Evolutionary conservation across 2,113 vertebrate species (phyloP), one percentile per base, ranked within the genome.

Genomic region (Triplophysa tibetana): DNA sequence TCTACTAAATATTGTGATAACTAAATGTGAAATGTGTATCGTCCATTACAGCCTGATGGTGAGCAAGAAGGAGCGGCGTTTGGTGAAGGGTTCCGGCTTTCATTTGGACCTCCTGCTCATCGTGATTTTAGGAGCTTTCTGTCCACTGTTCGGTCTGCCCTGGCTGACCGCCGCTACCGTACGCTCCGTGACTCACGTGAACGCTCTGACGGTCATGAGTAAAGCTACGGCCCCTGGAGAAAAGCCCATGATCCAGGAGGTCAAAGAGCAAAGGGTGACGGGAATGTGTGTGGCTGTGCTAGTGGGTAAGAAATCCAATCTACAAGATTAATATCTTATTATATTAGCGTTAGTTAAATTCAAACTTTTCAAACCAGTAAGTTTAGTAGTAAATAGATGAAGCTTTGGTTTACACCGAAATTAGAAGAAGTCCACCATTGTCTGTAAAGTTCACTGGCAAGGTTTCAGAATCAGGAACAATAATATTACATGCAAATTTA

Each of bases 91-190:
- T 73, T 99, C 97, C 0, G 98, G 98, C 64, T 99, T 99, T 91
- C 98, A 99, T 89, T 88, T 99, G 77, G 98, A 99, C 86, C 91
- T 99, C 79, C 91, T 99, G 62, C 95, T 99, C 21, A 98, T 99
- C 0, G 98, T 97, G 70, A 93, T 93, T 2, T 92, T 98, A 82
- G 97, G 97, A 0, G 95, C 96, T 0, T 58, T 98, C 16, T 98
- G 98, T 0, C 96, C 97, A 0, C 94, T 99, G 3, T 96, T 99
- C 0, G 98, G 98, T 74, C 88, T 99, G 84, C 98, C 98, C 1
- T 99, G 98, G 98, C 94, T 99, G 79, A 98, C 97, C 0, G 98
- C 96, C 0, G 96, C 97, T 0, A 99, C 98, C 0, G 97, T 99
- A 64, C 96, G 98, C 83, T 97, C 97, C 0, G 95, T 99, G 85